A percentile compares a stretch with the other conserved stretches of the same genome.
phyloP scores from a whole-genome alignment of 2,113 vertebrate genomes.

The Psophia crepitans region DNA sequence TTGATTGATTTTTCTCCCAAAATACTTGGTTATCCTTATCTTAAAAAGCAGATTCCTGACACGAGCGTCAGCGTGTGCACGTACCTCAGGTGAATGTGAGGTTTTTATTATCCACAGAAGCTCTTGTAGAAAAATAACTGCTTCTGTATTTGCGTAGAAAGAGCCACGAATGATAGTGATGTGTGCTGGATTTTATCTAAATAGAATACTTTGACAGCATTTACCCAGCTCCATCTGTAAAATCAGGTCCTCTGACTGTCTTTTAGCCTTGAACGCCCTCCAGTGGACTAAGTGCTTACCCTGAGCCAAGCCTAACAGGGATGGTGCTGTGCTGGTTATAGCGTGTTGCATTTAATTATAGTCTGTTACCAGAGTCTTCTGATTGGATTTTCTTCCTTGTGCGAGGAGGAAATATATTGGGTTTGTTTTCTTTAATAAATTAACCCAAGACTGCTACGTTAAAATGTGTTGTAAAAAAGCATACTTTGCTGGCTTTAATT shows the following conservation, averaged over 20 bases:
- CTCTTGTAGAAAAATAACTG: background rate
- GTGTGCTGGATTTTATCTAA: background rate
- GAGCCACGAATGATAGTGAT: background rate
- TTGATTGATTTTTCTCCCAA: background rate
- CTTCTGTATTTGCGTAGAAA: background rate
- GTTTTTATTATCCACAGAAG: background rate
- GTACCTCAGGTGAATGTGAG: background rate
- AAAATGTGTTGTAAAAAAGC: background rate
- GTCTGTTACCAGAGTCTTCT: background rate
- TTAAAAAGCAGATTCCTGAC: background rate
- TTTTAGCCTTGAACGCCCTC: conserved; percentile 43
- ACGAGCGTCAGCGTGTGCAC: fast-evolving
- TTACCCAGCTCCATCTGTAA: background rate
- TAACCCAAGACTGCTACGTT: background rate
- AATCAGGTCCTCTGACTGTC: background rate
- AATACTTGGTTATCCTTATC: background rate
- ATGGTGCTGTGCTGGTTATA: background rate
- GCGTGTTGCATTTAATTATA: background rate
- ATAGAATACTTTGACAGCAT: background rate
- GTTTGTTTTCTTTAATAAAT: background rate
- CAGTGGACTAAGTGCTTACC: background rate
- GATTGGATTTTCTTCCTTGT: background rate
- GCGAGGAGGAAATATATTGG: background rate
- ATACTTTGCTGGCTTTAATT: background rate
- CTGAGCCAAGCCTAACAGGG: background rate